A percentile compares a stretch with the other conserved stretches of the same genome.
phyloP scores from a whole-genome alignment of 2,888 invertebrate species.

The Netelia fuscicornis region DNA sequence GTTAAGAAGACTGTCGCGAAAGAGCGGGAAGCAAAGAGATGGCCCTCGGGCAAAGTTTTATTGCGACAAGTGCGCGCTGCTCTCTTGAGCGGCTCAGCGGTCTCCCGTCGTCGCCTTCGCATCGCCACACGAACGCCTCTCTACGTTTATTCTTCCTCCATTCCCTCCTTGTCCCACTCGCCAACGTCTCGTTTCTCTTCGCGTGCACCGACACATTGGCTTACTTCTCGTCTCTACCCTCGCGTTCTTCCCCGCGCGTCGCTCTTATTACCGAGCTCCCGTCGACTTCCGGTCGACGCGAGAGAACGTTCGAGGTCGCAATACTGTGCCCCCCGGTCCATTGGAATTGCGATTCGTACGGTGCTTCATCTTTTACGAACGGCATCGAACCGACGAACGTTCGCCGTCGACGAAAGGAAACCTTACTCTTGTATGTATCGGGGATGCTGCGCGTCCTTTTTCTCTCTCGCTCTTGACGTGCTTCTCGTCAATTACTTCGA shows the following conservation, averaged over 20 bases:
- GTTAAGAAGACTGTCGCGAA: conserved; percentile 60
- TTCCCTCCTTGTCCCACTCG: neutral
- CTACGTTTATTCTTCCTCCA: conserved; percentile 37
- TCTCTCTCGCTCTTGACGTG: conserved; percentile 6
- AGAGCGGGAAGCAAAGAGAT: conserved; percentile 48
- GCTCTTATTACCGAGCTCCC: conserved; percentile 43
- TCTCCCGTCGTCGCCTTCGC: conserved; percentile 79
- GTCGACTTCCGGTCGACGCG: conserved; percentile 61
- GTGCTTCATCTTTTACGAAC: conserved; percentile 15
- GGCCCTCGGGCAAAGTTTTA: conserved; percentile 78
- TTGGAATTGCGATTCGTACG: conserved; percentile 41
- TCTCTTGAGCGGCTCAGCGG: conserved; percentile 78
- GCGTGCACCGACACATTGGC: conserved; percentile 48
- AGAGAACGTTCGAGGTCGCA: conserved; percentile 48
- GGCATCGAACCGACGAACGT: conserved; percentile 30
- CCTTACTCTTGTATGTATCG: neutral
- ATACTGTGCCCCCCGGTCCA: conserved; percentile 16
- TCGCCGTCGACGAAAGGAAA: neutral
- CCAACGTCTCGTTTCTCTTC: conserved; percentile 2
- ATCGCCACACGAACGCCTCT: conserved; percentile 65
- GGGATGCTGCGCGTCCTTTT: conserved; percentile 11
- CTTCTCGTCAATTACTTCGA: conserved; percentile 57
- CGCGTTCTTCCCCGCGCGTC: conserved; percentile 4
- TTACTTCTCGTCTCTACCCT: conserved; percentile 63
- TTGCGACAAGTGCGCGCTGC: conserved; percentile 82